Conservation (phyloP, 2,888 invertebrate genomes). For the Choristoneura rosaceana region DNA sequence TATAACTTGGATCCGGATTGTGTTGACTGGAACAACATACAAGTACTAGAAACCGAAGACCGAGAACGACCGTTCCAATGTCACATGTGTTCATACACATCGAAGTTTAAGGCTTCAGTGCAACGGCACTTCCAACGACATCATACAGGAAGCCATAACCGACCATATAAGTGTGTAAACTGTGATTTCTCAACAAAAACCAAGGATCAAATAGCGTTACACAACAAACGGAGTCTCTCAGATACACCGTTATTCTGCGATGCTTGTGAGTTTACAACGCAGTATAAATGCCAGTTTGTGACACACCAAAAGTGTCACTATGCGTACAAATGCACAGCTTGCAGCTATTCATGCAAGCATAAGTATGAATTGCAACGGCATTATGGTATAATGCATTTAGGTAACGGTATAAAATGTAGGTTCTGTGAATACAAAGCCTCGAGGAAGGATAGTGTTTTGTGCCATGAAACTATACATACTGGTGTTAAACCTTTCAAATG, state of each 20-base stretch:
- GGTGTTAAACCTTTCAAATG: constrained; percentile 69
- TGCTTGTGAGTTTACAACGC: constrained; percentile 57
- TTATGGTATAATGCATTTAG: constrained; percentile 59
- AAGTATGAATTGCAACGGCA: constrained; percentile 69
- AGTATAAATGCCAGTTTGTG: constrained; percentile 63
- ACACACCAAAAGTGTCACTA: constrained; percentile 69
- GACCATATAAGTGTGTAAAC: constrained; percentile 68
- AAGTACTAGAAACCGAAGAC: constrained; percentile 59
- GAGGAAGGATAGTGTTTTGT: constrained; percentile 60
- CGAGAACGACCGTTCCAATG: constrained; percentile 66
- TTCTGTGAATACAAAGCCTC: constrained; percentile 63
- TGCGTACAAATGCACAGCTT: constrained; percentile 60
- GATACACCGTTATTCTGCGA: constrained; percentile 52
- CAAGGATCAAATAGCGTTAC: constrained; percentile 69
- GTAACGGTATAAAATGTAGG: constrained; percentile 61
- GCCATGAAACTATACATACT: constrained; percentile 66
- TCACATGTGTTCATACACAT: constrained; percentile 61
- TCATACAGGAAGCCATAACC: constrained; percentile 61
- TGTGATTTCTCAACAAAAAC: constrained; percentile 75
- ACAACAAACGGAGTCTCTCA: constrained; percentile 66
- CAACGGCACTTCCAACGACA: constrained; percentile 71
- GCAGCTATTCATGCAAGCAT: constrained; percentile 61
- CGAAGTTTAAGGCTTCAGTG: constrained; percentile 70
- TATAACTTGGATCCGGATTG: constrained; percentile 60
- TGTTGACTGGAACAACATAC: constrained; percentile 65